Evolutionary conservation across 2,797 vertebrate genomes (phyloP).

Genomic region (Neosalanx taihuensis): DNA sequence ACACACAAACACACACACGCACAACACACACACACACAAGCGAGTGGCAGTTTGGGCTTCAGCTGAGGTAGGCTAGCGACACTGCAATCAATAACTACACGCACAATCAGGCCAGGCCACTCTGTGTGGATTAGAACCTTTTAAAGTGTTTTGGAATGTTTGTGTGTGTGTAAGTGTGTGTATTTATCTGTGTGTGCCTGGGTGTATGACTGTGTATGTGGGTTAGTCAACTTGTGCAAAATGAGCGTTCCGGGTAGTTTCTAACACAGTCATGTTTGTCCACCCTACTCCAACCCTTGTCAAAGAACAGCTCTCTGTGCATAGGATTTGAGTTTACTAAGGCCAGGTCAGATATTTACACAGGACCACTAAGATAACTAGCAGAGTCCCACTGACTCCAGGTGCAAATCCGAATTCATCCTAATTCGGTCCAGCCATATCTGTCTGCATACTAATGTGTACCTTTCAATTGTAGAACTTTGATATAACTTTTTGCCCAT

Average conservation of each 20-base stretch:
- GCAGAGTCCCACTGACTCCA: not conserved
- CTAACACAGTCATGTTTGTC: conserved; percentile 31
- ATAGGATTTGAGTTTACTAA: conserved; percentile 6
- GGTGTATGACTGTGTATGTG: conserved; percentile 19
- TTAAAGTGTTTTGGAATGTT: not conserved
- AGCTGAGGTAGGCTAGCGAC: not conserved
- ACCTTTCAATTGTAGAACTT: not conserved
- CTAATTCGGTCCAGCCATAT: no score
- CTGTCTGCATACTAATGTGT: no score
- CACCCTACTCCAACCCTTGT: conserved; percentile 45
- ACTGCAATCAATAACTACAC: conserved; percentile 9
- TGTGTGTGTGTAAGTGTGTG: conserved; percentile 8
- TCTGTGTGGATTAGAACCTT: conserved; percentile 36
- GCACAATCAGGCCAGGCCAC: conserved; percentile 16
- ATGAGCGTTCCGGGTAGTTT: conserved; percentile 19
- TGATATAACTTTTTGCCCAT: not conserved
- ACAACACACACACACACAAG: conserved; percentile 1
- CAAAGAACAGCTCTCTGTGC: conserved; percentile 57
- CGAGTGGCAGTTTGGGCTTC: not conserved
- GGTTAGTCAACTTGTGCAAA: conserved; percentile 37
- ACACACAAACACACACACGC: not conserved
- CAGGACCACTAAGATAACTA: not conserved
- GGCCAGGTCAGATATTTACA: not conserved
- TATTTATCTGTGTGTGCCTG: conserved; percentile 31
- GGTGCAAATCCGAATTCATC: not conserved